Base-by-base conservation (phyloP, 2,113 vertebrate species). In the Cinclus cinclus region DNA sequence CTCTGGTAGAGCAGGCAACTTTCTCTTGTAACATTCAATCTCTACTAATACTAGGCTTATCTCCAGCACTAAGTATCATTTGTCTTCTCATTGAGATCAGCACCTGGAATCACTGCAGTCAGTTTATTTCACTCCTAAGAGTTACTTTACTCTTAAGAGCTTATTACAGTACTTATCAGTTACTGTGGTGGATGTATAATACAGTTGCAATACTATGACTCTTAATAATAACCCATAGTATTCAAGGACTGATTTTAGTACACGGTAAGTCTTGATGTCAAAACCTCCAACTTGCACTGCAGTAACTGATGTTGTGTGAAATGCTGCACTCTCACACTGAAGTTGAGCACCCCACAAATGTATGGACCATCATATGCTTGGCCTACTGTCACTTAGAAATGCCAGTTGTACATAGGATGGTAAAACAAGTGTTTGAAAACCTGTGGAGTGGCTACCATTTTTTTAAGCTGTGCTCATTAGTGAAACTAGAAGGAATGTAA, bases 251-350 rank as follows among this genome's bases (percentile, higher is more conserved):
- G 82, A 76, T 77, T 91, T 96, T 83, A 82, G 58, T 50, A 21
- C 42, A 98, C 84, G 97, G 97, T 98, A 98, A 98, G 98, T 98
- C 62, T 90, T 81, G 75, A 80, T 86, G 69, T 77, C 39, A 6
- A 60, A 92, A 28, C 75, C 84, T 94, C 77, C 86, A 60, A 69
- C 90, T 97, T 96, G 92, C 96, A 97, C 97, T 98, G 95, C 97
- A 97, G 97, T 97, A 97, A 97, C 96, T 97, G 95, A 87, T 97
- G 94, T 71, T 47, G 85, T 87, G 77, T 86, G 62, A 64, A 83
- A 56, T 41, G 47, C 63, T 71, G 42, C 78, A 47, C 79, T 58
- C 79, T 58, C 70, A 83, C 80, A 90, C 39, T 92, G 92, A 95
- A 67, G 90, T 81, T 81, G 83, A 83, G 79, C 91, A 75, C 69